Evolutionary conservation across 2,113 vertebrate genomes (phyloP), one percentile per base, ranked within the genome.

Genomic region (Gopherus evgoodei): DNA sequence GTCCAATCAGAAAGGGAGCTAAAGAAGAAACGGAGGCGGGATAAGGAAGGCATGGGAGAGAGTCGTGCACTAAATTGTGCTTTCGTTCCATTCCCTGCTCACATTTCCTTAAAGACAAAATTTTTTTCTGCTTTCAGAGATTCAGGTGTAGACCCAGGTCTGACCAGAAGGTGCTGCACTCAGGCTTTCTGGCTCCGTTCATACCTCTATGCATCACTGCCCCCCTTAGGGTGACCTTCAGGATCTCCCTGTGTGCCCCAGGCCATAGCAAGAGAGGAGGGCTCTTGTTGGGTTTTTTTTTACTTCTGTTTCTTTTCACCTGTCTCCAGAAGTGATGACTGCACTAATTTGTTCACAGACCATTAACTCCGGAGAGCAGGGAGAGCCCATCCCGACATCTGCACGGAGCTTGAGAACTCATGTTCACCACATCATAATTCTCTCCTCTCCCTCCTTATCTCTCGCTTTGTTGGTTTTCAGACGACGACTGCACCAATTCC

Each of bases 401-500:
- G 90, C 87, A 59, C 76, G 92, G 42, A 53, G 62, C 81, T 27
- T 10, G 81, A 80, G 89, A 94, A 57, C 88, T 91, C 89, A 89
- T 27, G 2, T 85, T 95, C 59, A 4, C 76, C 0, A 1, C 52
- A 3, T 78, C 5, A 1, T 90, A 54, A 80, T 65, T 96, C 91
- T 92, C 65, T 75, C 38, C 65, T 95, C 81, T 59, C 27, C 87
- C 53, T 1, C 52, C 17, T 69, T 89, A 12, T 44, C 35, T 97
- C 72, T 95, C 2, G 29, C 0, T 19, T 79, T 91, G 52, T 95
- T 97, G 86, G 2, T 84, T 97, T 97, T 11, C 98, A 99, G 99
- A 99, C 1, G 99, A 99, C 29, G 98, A 99, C 97, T 99, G 99
- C 94, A 99, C 99, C 0, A 97, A 99, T 98, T 99, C 99, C 90